phyloP scores from a whole-genome alignment of 2,797 vertebrate species.

The Meriones psammophilus region DNA sequence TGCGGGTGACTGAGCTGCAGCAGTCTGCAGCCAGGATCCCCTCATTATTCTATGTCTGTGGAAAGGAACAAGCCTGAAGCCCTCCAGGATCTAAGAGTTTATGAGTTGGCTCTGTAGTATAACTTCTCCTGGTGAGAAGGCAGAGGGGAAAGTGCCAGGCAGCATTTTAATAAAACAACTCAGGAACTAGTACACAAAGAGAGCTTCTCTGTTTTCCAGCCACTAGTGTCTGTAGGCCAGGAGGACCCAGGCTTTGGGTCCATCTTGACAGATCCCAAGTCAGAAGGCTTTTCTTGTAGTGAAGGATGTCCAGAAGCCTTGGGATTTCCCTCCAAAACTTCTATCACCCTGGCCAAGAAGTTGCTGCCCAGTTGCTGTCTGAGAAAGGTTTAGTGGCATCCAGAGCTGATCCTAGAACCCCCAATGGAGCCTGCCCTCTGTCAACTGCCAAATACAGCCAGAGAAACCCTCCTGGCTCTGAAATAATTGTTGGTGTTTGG shows the following conservation, averaged over 20 bases:
- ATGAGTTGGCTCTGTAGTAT: neutral
- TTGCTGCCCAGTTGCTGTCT: conserved; percentile 9
- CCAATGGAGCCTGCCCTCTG: neutral
- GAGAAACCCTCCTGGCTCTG: conserved; percentile 26
- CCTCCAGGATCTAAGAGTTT: conserved; percentile 55
- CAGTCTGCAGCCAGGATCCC: neutral
- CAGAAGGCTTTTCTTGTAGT: neutral
- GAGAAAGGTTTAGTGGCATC: neutral
- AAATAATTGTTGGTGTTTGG: conserved; percentile 55
- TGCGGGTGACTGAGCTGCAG: neutral
- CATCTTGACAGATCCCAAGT: neutral
- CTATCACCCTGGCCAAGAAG: neutral
- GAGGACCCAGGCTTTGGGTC: neutral
- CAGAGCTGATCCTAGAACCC: neutral
- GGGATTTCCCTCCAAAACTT: neutral
- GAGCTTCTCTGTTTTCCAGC: neutral
- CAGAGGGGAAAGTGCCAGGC: neutral
- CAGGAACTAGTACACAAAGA: neutral
- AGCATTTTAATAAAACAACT: conserved; percentile 36
- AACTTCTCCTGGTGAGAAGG: conserved; percentile 29
- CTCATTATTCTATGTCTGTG: neutral
- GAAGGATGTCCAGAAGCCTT: neutral
- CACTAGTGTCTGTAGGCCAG: neutral
- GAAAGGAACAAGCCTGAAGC: neutral
- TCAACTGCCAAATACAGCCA: conserved; percentile 40